Evolutionary conservation across 2,888 invertebrate genomes (phyloP), one percentile per base, ranked within the genome.

Genomic region (Tromatobia lineatoria): DNA sequence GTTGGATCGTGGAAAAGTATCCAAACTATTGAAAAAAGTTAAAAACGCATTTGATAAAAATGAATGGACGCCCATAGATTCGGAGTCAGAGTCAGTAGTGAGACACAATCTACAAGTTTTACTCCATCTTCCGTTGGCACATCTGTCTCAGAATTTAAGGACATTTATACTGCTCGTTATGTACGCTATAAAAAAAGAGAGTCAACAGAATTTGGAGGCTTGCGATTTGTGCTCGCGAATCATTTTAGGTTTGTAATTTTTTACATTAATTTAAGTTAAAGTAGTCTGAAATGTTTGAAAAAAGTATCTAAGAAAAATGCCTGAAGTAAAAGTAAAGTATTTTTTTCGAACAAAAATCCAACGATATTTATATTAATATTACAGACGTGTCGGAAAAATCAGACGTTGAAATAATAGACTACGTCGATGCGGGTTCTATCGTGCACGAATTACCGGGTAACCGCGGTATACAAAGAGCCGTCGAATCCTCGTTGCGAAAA

Each of bases 161-260:
- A 87, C 78, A 25, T 71, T 91, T 57, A 85, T 88, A 20, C 89
- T 92, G 57, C 75, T 91, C n/a, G n/a, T 89, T 2, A 64, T 89
- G 29, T 92, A 89, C 77, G 81, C 85, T 20, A 81, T 91, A 38
- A 88, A 83, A 34, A 88, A 85, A 80, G 91, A 92, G 86, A 88
- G 82, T 54, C 61, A 54, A 4, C 8, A 70, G 23, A 76, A 64
- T 15, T 7, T 70, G 13, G 70, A 76, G 52, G 78, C 91, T 38
- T 74, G 50, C 0, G 45, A 77, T 0, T 79, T 88, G 25, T 88
- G 89, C 59, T 78, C 86, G 6, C 74, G 81, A 54, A 87, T 92
- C 71, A 88, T 91, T 38, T 83, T 85, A 84, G 92, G 91, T 92
- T 89, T 70, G 66, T 73, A 20, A 73, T 13, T 11, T 10, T 73